Base-by-base conservation (phyloP, 2,888 invertebrate species). In the Trachelus iudaicus region DNA sequence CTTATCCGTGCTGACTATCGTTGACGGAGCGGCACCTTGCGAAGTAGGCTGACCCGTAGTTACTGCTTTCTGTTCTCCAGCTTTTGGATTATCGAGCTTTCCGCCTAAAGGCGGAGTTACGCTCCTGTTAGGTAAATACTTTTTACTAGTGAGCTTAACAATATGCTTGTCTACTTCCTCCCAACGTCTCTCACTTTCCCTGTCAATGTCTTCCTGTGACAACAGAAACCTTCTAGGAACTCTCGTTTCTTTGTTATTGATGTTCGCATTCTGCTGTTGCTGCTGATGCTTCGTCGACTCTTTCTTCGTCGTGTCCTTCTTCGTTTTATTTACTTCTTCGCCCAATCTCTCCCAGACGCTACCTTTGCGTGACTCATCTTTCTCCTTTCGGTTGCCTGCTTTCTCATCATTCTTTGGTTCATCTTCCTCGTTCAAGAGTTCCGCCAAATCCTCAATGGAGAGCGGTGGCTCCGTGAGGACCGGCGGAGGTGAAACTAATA, bases 351-450 rank as follows among this genome's bases (percentile, higher is more conserved):
- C 69, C 75, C 79, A 77, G n/a, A 13, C 56, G 34, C 68, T 56
- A 9, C 23, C 23, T 76, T 76, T 76, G 35, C 74, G 69, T 34
- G 68, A 15, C 34, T 69, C 69, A 3, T 68, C 75, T 30, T 35
- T 75, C 23, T 77, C 74, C 30, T 69, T 69, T 40, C 75, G 40
- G 71, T 81, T 79, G 73, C 80, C 84, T 23, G 78, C 73, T 34
- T 85, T 82, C 73, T 81, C 82, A 13, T 82, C 79, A 33, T 80
- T 81, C 77, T 81, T 82, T 31, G 79, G 84, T 86, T 90, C 82
- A 91, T 92, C 84, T 86, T 92, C 90, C 86, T 93, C 86, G 79
- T 89, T 82, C 81, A 92, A 78, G 15, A 90, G 82, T 71, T 90
- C 90, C 1, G 89, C 89, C 34, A 92, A 56, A 76, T 92, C 92